Base-by-base conservation (phyloP, 2,888 invertebrate species). In the Aporophyla lueneburgensis region DNA sequence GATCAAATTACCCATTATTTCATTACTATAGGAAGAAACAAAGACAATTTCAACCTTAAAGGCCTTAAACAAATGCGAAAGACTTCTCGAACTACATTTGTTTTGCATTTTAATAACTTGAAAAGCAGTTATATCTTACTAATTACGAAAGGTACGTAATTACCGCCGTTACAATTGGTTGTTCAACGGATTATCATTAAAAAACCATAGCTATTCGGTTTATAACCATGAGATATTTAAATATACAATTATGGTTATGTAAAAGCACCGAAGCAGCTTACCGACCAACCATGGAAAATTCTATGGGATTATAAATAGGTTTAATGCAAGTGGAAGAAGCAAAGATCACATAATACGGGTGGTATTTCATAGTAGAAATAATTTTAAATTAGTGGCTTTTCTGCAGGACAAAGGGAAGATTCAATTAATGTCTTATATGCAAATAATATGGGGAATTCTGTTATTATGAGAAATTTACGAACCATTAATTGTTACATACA, bases 251-350 rank as follows among this genome's bases (percentile, higher is more conserved):
- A 72, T 65, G 62, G 56, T 74, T 69, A n/a, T 62, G 33, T 62
- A 56, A 79, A 73, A 75, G 80, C 53, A 24, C 68, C 49, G 65
- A 71, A 59, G 62, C 73, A 49, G 73, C 73, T 71, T 80, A 24
- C n/a, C 7, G 53, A 75, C 68, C 49, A 63, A 73, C 63, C 72
- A 65, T 59, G 59, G 67, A 56, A 56, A 75, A 78, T 83, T 83
- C 75, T 80, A 80, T 83, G 67, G 70, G 75, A 74, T 72, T 83
- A 73, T 83, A 80, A 75, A 75, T 75, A 79, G 71, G 62, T 71
- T 82, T 78, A 71, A 61, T 71, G 78, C 27, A n/a, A 65, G 43
- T 63, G 10, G 43, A 68, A 73, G 66, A 68, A 78, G 70, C 78
- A 78, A 68, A 81, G 56, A 74, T 78, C 63, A 78, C 46, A 43